These are phyloP conservation scores for Apostichopus japonicus DNA, from an alignment of 35 echinoderm and acorn worm genomes.

Conservation along the genomic window DNA sequence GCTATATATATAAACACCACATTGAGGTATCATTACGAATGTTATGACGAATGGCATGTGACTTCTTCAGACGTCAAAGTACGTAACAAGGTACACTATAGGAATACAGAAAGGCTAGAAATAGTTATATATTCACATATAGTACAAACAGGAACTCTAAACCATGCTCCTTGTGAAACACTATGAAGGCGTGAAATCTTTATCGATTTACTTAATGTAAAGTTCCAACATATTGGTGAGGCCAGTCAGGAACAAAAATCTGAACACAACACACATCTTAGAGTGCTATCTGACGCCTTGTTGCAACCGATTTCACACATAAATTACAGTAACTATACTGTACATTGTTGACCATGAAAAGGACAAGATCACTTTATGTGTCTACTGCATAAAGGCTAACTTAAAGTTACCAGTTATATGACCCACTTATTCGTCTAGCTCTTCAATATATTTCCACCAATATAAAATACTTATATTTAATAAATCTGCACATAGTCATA, in stretches of 20 bases:
- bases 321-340: too few species aligned
- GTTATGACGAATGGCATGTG: too few species aligned
- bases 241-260: not conserved
- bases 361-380: not conserved
- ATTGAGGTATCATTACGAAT: too few species aligned
- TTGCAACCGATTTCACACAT: not conserved
- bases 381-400: too few species aligned
- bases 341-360: not conserved
- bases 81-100: not conserved
- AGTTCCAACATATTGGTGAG: not conserved
- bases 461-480: too few species aligned
- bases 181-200: not conserved
- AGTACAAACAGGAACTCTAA: not conserved
- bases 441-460: too few species aligned
- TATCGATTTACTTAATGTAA: not conserved
- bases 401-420: too few species aligned
- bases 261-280: not conserved
- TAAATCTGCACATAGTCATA: too few species aligned
- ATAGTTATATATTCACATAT: not conserved
- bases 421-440: too few species aligned
- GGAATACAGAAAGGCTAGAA: not conserved
- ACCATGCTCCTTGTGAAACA: not conserved
- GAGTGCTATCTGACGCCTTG: not conserved
- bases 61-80: not conserved
- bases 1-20: too few species aligned